Base-by-base conservation (phyloP, 2,888 invertebrate species). In the Molorchus minor region DNA sequence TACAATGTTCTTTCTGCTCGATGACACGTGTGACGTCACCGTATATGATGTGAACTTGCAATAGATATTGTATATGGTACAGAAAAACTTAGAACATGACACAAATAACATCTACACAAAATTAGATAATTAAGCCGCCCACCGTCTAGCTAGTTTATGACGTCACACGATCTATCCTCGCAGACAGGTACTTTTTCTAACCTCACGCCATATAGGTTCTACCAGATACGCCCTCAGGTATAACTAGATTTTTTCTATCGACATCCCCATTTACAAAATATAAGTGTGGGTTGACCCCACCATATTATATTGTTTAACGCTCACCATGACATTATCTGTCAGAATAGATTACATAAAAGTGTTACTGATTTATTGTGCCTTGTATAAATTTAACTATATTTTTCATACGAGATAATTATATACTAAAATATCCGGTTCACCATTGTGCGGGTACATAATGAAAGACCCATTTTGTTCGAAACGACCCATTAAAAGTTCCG, bases 1-100 rank as follows among this genome's bases (percentile, higher is more conserved):
- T 58, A 65, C 62, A 65, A 60, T 58, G 55, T 62, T 44, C 58
- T 64, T 61, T 61, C 60, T 47, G 33, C 10, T 29, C 19, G 30
- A 13, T 53, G 53, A 36, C 30, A 20, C 45, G 30, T 25, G 46
- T 55, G 41, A 47, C 30, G 40, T 47, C 47, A 47, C 15, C 41
- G 29, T 16, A 12, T 35, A 40, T 47, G 38, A 55, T 46, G 51
- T 47, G 35, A 47, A 30, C 19, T 19, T 35, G 30, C 17, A 33
- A 47, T 30, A 35, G 10, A n/a, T n/a, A n/a, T n/a, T n/a, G n/a
- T n/a, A n/a, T n/a, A n/a, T n/a, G n/a, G n/a, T n/a, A n/a, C n/a
- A n/a, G n/a, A n/a, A n/a, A n/a, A n/a, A n/a, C n/a, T n/a, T n/a
- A n/a, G n/a, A n/a, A n/a, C n/a, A n/a, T n/a, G n/a, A n/a, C n/a